Conservation (phyloP, 2,888 invertebrate species). For the Pheosia gnoma region DNA sequence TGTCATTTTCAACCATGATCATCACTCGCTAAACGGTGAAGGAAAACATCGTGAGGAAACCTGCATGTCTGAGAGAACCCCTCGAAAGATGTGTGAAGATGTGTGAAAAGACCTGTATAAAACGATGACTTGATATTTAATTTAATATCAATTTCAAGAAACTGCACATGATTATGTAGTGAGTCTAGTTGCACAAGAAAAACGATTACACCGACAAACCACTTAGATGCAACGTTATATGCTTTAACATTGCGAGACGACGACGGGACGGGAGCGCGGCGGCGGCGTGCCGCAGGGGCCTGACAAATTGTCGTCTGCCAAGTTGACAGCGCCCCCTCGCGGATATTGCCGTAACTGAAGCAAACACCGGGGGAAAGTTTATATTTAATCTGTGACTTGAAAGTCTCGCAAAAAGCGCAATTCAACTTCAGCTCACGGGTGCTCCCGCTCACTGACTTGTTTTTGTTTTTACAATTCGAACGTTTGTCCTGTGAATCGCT, state of each 20-base stretch:
- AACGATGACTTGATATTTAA: too few relatives aligned
- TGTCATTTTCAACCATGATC: too few relatives aligned
- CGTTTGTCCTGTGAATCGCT: constrained; percentile 25
- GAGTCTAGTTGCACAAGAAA: not conserved
- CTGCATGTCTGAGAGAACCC: too few relatives aligned
- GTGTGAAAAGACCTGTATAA: too few relatives aligned
- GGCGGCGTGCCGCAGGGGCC: constrained; percentile 33
- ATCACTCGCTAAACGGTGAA: too few relatives aligned
- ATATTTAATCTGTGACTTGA: constrained; percentile 62
- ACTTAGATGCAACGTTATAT: constrained; percentile 23
- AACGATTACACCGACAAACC: constrained; percentile 22
- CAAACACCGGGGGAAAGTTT: constrained; percentile 57
- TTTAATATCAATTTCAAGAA: too few relatives aligned
- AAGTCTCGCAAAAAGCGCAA: constrained; percentile 52
- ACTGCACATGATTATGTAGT: too few relatives aligned
- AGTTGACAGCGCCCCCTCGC: constrained; percentile 43
- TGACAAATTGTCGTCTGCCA: constrained; percentile 60
- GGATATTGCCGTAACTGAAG: constrained; percentile 56
- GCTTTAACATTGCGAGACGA: constrained; percentile 22
- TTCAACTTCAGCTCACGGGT: constrained; percentile 39
- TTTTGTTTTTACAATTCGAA: constrained; percentile 44
- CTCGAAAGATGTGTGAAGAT: too few relatives aligned
- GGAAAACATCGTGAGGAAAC: too few relatives aligned
- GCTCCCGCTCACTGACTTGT: constrained; percentile 27
- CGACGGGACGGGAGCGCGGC: constrained; percentile 25